phyloP scores from a whole-genome alignment of 2,797 vertebrate species.

The Phoebastria nigripes region DNA sequence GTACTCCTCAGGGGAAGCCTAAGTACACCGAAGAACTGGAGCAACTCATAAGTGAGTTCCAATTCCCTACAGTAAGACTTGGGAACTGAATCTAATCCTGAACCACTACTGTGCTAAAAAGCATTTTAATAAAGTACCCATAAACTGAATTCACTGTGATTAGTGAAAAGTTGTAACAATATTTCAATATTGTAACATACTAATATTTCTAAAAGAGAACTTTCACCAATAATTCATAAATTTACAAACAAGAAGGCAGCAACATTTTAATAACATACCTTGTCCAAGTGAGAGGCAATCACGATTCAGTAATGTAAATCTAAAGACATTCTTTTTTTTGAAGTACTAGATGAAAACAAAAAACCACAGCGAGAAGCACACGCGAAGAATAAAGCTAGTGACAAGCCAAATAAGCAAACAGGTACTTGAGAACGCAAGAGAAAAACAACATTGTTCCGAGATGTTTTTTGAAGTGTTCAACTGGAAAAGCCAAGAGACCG shows the following conservation, averaged over 20 bases:
- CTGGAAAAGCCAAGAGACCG: not conserved
- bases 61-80: not conserved
- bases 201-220: not conserved
- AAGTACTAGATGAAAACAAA: not conserved
- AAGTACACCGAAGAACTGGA: not conserved
- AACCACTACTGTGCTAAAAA: not conserved
- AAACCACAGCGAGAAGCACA: not conserved
- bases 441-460: rapidly evolving
- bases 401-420: not conserved
- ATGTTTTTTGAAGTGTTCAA: not conserved
- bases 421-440: not conserved
- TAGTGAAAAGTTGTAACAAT: not conserved
- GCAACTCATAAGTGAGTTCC: not conserved
- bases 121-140: not conserved
- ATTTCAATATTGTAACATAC: not conserved
- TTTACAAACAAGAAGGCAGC: not conserved
- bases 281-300: not conserved
- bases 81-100: not conserved
- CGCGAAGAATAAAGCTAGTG: not conserved
- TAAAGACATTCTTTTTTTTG: not conserved
- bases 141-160: not conserved
- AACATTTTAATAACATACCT: not conserved
- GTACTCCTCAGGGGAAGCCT: not conserved
- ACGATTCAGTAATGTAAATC: not conserved
- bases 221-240: not conserved